Conservation (phyloP, 2,113 vertebrate species). For the Elgaria multicarinata region DNA sequence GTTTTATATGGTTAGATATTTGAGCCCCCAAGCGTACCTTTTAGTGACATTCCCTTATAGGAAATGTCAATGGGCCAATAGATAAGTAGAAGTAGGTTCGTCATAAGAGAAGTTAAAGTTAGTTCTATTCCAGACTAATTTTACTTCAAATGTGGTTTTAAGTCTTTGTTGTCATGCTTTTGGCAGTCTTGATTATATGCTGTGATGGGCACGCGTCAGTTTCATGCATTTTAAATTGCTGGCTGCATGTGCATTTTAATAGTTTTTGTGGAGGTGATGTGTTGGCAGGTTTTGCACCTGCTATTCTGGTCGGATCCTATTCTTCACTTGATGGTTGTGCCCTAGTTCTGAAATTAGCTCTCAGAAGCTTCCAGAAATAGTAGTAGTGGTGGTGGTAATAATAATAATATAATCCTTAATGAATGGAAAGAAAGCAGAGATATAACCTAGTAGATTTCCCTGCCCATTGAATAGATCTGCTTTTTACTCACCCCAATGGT, state of each 20-base stretch:
- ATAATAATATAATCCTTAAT: neutral
- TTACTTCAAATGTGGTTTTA: neutral
- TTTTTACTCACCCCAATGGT: neutral
- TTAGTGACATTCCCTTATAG: neutral
- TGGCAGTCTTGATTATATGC: neutral
- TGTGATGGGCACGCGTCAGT: neutral
- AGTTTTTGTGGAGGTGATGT: neutral
- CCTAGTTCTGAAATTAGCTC: slow-evolving; percentile 8
- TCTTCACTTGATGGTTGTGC: neutral
- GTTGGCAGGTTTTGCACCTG: slow-evolving; percentile 6
- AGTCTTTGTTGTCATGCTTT: neutral
- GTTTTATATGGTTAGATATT: neutral
- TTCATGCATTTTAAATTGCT: slow-evolving; percentile 19
- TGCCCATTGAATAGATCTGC: neutral
- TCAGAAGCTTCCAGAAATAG: neutral
- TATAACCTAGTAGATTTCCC: neutral
- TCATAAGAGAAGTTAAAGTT: neutral
- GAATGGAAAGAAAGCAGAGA: neutral
- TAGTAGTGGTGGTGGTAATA: neutral
- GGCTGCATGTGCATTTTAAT: neutral
- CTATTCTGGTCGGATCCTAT: slow-evolving; percentile 2
- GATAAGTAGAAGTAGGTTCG: neutral
- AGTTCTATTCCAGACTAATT: neutral
- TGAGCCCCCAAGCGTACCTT: neutral
- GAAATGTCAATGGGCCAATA: neutral